Evolutionary conservation across 2,113 vertebrate genomes (phyloP), one percentile per base, ranked within the genome.

Genomic region (Nesogale talazaci): DNA sequence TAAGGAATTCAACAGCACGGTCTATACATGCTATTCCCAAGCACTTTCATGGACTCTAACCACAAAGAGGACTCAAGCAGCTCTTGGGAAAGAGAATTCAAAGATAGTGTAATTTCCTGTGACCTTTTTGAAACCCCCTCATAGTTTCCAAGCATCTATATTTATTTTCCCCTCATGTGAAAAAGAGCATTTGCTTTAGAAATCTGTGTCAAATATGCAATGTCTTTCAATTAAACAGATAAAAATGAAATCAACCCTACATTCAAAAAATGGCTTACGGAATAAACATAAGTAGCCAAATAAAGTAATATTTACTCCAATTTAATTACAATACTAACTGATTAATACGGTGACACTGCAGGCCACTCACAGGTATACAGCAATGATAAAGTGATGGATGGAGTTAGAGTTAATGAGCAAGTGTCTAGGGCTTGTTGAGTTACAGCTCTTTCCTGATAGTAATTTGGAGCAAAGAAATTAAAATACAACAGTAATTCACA

Each of bases 401-500:
- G 87, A 17, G 0, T 80, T 89, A 59, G 12, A 72, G 4, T 12
- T 20, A 12, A 4, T 36, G 16, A 8, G 29, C 27, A 36, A 29
- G 5, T 77, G 16, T 61, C 76, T 87, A 78, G 2, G 25, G 7
- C 25, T 88, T 77, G 19, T 12, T 4, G 8, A 42, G 29, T 46
- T 57, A 56, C 2, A 14, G 52, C 63, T 74, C 14, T 22, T 63
- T 14, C 15, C 0, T 69, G 12, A 3, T 42, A 67, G 57, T 36
- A 31, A 80, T 40, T 38, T 69, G 23, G 6, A 94, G 22, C 9
- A 86, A 90, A 88, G 25, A 2, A 10, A 52, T 52, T 52, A 52
- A 52, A 52, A 52, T 52, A 52, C 42, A 90, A 65, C 25, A 86
- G 77, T 82, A 90, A 65, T 83, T 78, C 76, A 70, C 9, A 83